These are phyloP conservation scores for Drosophila anomalipes DNA, from an alignment of 2,888 invertebrate genomes.

Conservation along the genomic window DNA sequence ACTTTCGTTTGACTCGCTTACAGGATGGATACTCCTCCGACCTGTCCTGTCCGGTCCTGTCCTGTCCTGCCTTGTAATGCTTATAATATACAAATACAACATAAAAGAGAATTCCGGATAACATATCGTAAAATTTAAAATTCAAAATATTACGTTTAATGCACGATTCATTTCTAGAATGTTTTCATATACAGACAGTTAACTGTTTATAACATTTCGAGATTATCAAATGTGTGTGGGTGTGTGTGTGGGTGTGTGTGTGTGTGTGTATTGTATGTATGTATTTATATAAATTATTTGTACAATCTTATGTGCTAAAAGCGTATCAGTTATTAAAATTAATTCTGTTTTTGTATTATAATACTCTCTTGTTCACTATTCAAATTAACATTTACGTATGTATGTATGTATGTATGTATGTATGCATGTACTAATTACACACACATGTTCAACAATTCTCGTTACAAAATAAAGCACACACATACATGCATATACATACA, in stretches of 20 bases:
- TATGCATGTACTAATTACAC: slow-evolving; percentile 49
- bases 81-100: slow-evolving; percentile 45
- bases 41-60: slow-evolving; percentile 24
- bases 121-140: slow-evolving; percentile 13
- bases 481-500: slow-evolving; percentile 25
- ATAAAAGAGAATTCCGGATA: slow-evolving; percentile 19
- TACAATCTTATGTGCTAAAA: slow-evolving; percentile 85
- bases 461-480: slow-evolving; percentile 48
- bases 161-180: slow-evolving; percentile 20
- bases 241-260: slow-evolving; percentile 1
- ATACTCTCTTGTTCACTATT: slow-evolving; percentile 62
- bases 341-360: slow-evolving; percentile 66
- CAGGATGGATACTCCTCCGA: slow-evolving; percentile 19
- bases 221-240: slow-evolving; percentile 24
- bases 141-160: slow-evolving; percentile 16
- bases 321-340: slow-evolving; percentile 85
- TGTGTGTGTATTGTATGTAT: slow-evolving; percentile 17
- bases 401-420: slow-evolving; percentile 1
- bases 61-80: slow-evolving; percentile 42
- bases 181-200: slow-evolving; percentile 27
- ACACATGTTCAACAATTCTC: slow-evolving; percentile 42
- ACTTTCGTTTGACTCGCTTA: slow-evolving; percentile 47
- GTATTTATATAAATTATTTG: slow-evolving; percentile 76
- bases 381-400: slow-evolving; percentile 43
- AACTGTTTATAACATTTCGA: slow-evolving; percentile 26